Percentiles rank a stretch among this genome's conserved stretches.
phyloP scores from a whole-genome alignment of 2,888 invertebrate species.

The Cheiracanthium punctorium region DNA sequence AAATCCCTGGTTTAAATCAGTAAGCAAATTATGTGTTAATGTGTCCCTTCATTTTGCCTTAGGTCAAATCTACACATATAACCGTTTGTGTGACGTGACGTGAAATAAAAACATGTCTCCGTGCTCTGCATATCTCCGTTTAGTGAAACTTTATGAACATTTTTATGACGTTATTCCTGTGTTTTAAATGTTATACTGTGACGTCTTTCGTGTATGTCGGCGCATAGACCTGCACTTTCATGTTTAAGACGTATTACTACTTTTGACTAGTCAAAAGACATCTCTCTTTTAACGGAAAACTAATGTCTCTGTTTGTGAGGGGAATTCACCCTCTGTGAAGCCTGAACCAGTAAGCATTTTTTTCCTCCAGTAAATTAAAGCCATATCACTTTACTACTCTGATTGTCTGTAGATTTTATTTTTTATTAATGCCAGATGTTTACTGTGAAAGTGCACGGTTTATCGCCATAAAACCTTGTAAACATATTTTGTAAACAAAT shows the following conservation, averaged over 20 bases:
- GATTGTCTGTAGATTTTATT: too few relatives aligned
- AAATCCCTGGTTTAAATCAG: too few relatives aligned
- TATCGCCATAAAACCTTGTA: not conserved
- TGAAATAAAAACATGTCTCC: not conserved
- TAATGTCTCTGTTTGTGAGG: too few relatives aligned
- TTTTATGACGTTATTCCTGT: not conserved
- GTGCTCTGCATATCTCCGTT: not conserved
- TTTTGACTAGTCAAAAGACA: not conserved
- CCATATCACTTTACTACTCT: too few relatives aligned
- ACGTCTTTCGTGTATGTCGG: not conserved
- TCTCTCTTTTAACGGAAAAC: too few relatives aligned
- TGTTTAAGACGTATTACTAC: not conserved
- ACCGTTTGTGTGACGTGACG: too few relatives aligned
- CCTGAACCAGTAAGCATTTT: too few relatives aligned
- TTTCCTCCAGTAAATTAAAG: too few relatives aligned
- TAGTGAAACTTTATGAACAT: not conserved
- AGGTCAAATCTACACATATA: too few relatives aligned
- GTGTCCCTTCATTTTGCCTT: too few relatives aligned
- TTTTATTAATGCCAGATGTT: not conserved
- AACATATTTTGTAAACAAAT: conserved; percentile 5
- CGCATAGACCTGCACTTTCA: not conserved
- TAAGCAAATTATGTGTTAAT: too few relatives aligned
- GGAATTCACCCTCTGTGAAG: too few relatives aligned
- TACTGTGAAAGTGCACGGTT: not conserved
- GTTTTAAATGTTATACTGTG: conserved; percentile 4